phyloP scores from a whole-genome alignment of 2,888 invertebrate species.

The Rhamnusium bicolor region DNA sequence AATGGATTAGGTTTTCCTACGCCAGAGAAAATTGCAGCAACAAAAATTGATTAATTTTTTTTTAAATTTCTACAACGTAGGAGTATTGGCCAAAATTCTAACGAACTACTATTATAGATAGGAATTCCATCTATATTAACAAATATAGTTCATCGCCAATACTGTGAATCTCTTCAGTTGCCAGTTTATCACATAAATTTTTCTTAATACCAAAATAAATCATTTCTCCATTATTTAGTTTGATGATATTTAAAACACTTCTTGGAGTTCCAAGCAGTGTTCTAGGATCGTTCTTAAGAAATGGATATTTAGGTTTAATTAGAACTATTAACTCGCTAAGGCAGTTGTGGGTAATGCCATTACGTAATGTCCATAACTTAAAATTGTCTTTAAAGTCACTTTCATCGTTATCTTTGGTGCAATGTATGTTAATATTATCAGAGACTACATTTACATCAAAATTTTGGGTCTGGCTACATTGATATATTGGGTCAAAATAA shows the following conservation, averaged over 20 bases:
- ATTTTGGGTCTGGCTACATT: neutral
- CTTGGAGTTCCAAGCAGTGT: constrained; percentile 1
- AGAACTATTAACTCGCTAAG: neutral
- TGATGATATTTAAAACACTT: neutral
- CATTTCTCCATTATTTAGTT: neutral
- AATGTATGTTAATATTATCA: neutral
- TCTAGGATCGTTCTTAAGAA: neutral
- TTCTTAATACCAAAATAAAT: constrained; percentile 1
- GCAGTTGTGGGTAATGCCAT: neutral
- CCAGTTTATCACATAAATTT: neutral
- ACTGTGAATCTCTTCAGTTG: neutral
- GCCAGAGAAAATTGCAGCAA: neutral
- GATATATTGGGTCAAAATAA: neutral
- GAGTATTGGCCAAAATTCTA: constrained; percentile 1
- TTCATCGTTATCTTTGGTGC: neutral
- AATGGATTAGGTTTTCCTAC: neutral
- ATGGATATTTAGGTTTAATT: constrained; percentile 3
- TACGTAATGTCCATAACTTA: neutral
- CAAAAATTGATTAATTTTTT: neutral
- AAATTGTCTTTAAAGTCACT: neutral
- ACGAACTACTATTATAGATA: constrained; percentile 1
- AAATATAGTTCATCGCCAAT: neutral
- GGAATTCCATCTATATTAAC: constrained; percentile 7
- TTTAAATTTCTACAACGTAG: neutral
- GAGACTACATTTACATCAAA: neutral